Evolutionary conservation across 2,797 vertebrate genomes (phyloP), one percentile per base, ranked within the genome.

Genomic region (Clarias pachynema): DNA sequence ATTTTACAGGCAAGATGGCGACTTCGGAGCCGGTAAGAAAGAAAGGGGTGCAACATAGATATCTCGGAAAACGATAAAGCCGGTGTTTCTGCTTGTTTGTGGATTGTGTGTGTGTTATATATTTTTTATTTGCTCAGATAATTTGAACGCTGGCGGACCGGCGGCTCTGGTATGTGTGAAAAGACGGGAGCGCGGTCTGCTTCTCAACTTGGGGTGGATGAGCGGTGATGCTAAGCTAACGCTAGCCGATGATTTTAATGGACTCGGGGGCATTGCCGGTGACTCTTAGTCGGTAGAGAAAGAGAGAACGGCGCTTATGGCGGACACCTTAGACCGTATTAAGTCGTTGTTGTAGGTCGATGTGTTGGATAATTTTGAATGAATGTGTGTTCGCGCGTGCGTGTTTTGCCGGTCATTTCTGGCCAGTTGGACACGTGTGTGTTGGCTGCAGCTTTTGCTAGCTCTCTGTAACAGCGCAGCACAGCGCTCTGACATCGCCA

Each of bases 21-120:
- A 96, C 95, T 91, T 96, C 95, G 94, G 95, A 96, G 94, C 95
- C 95, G 95, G 95, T 96, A 96, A 96, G 95, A 88, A 89, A 89
- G 86, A 90, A 79, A 83, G 86, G 73, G 83, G 59, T 89, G 65
- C 68, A 44, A 40, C 75, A 24, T 80, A 86, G 66, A 85, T 70
- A 66, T 78, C 40, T 68, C 8, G 81, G 31, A 5, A 26, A 72
- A 44, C 3, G 59, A 1, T 5, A n/a, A 14, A 16, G 57, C 5
- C 12, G 57, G 10, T 18, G 68, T 62, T n/a, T 26, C 26, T 26
- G 22, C 2, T 31, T n/a, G 22, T n/a, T 37, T 31, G 22, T 40
- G 31, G 1, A 40, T 8, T 40, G 40, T 40, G 40, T 44, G 40
- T 44, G 31, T 59, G 22, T 8, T 24, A 37, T 37, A 37, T 37